A percentile compares a stretch with the other conserved stretches of the same genome.
phyloP scores from a whole-genome alignment of 2,797 vertebrate genomes.

The Masticophis lateralis region DNA sequence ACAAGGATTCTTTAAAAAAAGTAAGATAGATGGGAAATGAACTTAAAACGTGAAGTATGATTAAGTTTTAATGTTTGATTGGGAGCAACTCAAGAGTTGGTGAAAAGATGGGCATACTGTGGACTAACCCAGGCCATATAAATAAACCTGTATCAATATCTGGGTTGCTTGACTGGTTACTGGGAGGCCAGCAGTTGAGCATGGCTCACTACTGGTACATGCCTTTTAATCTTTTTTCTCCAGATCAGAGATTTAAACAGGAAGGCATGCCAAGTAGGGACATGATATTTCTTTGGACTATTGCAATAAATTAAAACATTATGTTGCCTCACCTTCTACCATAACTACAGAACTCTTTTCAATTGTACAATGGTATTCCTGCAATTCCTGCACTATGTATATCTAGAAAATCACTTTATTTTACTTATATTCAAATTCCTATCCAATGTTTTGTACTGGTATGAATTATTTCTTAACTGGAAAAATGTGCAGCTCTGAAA shows the following conservation, averaged over 20 bases:
- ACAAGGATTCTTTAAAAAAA: background rate
- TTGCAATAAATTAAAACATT: background rate
- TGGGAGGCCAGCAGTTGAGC: background rate
- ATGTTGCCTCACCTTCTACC: background rate
- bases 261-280: background rate
- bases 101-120: background rate
- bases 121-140: background rate
- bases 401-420: background rate
- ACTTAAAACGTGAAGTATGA: background rate
- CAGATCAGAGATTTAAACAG: background rate
- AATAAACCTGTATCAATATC: background rate
- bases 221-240: background rate
- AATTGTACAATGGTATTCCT: background rate
- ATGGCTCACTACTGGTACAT: background rate
- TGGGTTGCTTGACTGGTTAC: background rate
- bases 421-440: background rate
- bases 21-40: slow-evolving; percentile 12
- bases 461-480: background rate
- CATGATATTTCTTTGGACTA: background rate
- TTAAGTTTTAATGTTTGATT: background rate
- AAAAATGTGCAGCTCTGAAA: background rate
- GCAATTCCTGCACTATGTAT: background rate
- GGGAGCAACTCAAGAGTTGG: background rate
- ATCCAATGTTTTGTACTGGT: background rate
- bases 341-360: background rate